Percentiles rank a stretch among this genome's conserved stretches.
Conservation (phyloP, 2,797 vertebrate species). For the Lacerta viridis region DNA sequence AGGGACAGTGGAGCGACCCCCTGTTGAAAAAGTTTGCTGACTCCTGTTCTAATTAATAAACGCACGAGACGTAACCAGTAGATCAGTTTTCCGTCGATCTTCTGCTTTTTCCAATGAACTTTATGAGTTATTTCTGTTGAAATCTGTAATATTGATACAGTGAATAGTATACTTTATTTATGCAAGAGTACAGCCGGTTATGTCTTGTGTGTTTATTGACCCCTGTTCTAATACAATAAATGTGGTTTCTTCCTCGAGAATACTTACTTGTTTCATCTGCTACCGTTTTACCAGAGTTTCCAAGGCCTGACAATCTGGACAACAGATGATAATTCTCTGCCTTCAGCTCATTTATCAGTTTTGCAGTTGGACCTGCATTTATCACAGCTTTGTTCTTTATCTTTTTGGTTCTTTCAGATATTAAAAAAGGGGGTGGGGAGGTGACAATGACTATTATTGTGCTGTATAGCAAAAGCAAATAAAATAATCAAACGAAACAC, state of each 20-base stretch:
- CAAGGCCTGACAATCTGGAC: constrained; percentile 80
- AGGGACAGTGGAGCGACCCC: no score
- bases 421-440: not conserved
- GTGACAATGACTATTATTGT: not conserved
- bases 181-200: no score
- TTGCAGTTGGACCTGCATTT: constrained; percentile 89
- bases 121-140: no score
- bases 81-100: no score
- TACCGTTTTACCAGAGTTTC: constrained; percentile 80
- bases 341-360: constrained; percentile 85
- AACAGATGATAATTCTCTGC: constrained; percentile 83
- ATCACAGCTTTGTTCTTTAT: constrained; percentile 89
- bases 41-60: no score
- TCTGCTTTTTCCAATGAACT: no score
- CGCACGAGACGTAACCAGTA: no score
- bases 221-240: not conserved
- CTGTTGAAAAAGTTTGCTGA: no score
- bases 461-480: not conserved
- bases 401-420: constrained; percentile 85
- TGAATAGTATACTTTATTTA: no score
- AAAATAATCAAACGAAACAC: not conserved
- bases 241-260: not conserved
- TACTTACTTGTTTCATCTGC: constrained; percentile 84
- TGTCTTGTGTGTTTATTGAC: no score
- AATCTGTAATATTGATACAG: no score